These are phyloP conservation scores for Drosophila baimaii DNA, from an alignment of 1,140 invertebrate genomes.

Conservation along the genomic window DNA sequence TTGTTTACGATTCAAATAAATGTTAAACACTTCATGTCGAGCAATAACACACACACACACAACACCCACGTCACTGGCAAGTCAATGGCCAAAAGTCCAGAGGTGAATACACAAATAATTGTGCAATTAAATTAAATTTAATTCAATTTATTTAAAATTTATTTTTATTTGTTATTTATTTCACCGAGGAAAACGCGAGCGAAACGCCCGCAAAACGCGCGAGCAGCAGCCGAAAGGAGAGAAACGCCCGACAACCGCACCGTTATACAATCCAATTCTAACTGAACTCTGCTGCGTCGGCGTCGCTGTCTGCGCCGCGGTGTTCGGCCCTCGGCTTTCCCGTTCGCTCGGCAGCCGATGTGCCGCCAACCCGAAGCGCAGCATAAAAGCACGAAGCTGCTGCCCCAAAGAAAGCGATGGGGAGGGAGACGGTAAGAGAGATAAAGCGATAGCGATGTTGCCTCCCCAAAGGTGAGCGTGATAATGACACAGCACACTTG, in stretches of 20 bases:
- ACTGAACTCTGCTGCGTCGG: slow-evolving; percentile 72
- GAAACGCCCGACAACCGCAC: slow-evolving; percentile 62
- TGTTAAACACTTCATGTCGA: slow-evolving; percentile 61
- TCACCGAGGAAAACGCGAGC: slow-evolving; percentile 54
- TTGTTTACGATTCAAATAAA: slow-evolving; percentile 47
- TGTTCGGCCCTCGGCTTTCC: slow-evolving; percentile 18
- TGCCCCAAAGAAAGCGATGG: slow-evolving; percentile 55
- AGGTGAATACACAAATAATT: slow-evolving; percentile 27
- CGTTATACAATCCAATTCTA: slow-evolving; percentile 73
- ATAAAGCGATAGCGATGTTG: neutral
- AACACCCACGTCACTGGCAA: slow-evolving; percentile 37
- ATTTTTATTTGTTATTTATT: slow-evolving; percentile 45
- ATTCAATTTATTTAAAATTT: slow-evolving; percentile 55
- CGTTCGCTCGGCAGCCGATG: slow-evolving; percentile 20
- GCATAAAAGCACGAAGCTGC: slow-evolving; percentile 65
- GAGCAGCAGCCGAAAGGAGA: slow-evolving; percentile 27
- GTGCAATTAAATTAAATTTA: slow-evolving; percentile 56
- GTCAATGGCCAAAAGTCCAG: slow-evolving; percentile 35
- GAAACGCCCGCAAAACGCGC: slow-evolving; percentile 46
- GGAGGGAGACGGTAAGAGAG: neutral
- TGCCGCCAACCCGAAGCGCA: slow-evolving; percentile 61
- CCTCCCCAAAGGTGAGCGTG: slow-evolving; percentile 37
- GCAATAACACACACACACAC: slow-evolving; percentile 30
- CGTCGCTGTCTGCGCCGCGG: slow-evolving; percentile 52
- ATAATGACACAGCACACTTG: slow-evolving; percentile 69